Base-by-base conservation (phyloP, 1,140 invertebrate species). In the Apis laboriosa region DNA sequence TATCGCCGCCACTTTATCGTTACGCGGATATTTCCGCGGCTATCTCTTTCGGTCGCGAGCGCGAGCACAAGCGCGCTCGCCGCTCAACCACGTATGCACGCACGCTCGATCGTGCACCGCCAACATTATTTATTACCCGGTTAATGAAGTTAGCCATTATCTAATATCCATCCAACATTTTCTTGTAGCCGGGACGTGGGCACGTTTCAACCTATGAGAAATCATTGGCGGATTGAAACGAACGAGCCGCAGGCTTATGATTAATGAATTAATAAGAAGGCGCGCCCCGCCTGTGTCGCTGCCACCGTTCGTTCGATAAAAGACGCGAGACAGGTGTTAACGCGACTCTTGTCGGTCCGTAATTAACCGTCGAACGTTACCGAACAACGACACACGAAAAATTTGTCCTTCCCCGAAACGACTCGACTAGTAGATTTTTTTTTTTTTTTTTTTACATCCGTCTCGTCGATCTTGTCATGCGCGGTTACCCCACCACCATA, bases 111-210 rank as follows among this genome's bases (percentile, higher is more conserved):
- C 85, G 49, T 74, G 34, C n/a, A 34, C 77, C 58, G 43, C 60
- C 76, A n/a, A 60, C 72, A 61, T 87, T 87, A 87, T 87, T 87
- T 87, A 87, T 84, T 76, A 51, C 71, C 76, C 66, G 85, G 8
- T 77, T 87, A 87, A 87, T 84, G 86, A 87, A 87, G 86, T 87
- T 74, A 87, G 85, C 86, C 86, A 87, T 87, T 87, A 87, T 87
- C 86, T 87, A 87, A 87, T 66, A 70, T 67, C 70, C 78, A 87
- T 86, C 85, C 70, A 56, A 24, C 75, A 60, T 77, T 71, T 78
- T 83, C 80, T 77, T 71, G 76, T 72, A 56, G 19, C 28, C 49
- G 53, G 66, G 77, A 56, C 72, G 55, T 53, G 60, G 53, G 56
- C 19, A 34, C 71, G 53, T 51, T 49, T 34, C 13, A 12, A n/a